Evolutionary conservation across 1,140 invertebrate species (phyloP), one percentile per base, ranked within the genome.

Genomic region (Camponotus floridanus): DNA sequence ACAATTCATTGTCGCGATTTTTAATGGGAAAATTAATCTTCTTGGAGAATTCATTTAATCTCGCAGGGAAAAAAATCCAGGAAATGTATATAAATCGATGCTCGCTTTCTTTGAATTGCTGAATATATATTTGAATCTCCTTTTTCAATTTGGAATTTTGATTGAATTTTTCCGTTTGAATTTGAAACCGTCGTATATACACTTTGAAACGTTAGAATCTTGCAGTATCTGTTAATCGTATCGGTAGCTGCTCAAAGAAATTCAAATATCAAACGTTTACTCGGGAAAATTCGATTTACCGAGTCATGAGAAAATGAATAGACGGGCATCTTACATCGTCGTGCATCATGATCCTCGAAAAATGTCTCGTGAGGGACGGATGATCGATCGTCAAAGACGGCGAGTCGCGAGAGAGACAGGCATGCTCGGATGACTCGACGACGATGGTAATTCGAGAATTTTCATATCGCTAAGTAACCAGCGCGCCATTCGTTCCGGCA

Each of bases 381-480:
- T 83, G 79, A 83, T 83, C 79, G 79, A 83, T 83, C 79, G 79
- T 48, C 55, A 70, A 61, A 83, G 79, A 71, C 67, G 67, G 67
- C 42, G 59, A 81, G 79, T 81, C 36, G 39, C 67, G 15, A 8
- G 26, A 55, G 64, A 61, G 42, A 13, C 36, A 26, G 11, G 26
- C 21, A 26, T 0, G 21, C 48, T 51, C 70, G 55, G 21, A 33
- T 64, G 21, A 83, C 78, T 70, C 78, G 51, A 31, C 79, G 68
- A 62, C 79, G 79, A 74, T 83, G 79, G 79, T 83, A 83, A 83
- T 83, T 62, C 55, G 68, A 83, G 79, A 83, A 83, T 83, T 83
- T 83, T 83, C 79, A 83, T 83, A 83, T 73, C 79, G 79, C 79
- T 73, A 83, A 83, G 79, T 83, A 83, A 83, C 67, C 67, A 81